Base-by-base conservation (phyloP, 2,888 invertebrate species). In the Noctuana brunneofusca region DNA sequence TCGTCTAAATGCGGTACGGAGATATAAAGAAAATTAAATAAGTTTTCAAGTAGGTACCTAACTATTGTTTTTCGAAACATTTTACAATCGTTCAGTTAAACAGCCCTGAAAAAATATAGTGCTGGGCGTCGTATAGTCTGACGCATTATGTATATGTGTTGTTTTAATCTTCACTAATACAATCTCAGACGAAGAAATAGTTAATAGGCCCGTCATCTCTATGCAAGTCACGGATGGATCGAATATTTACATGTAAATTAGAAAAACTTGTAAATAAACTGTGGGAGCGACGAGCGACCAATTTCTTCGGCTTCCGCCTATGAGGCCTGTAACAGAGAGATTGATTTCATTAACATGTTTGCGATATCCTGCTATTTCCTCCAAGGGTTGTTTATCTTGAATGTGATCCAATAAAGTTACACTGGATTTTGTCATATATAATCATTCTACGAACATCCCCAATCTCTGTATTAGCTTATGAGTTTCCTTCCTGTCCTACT, bases 171-270 rank as follows among this genome's bases (percentile, higher is more conserved):
- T 69, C 71, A 64, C 67, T 64, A 70, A 79, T 73, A 75, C 71
- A 75, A 75, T 75, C 70, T 73, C 68, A 66, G 68, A 68, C 63
- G 68, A 62, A 65, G 63, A 53, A 58, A 73, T 68, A 58, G 60
- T 75, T 73, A 81, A 84, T 85, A 68, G 63, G 76, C 76, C 69
- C 63, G 67, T 57, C 58, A 66, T 78, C 71, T 75, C 69, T 66
- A 89, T 88, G 83, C 89, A 77, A 81, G 88, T 87, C 89, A 89
- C 89, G 89, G 71, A 75, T 79, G 68, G 73, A 71, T 70, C 75
- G 79, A 79, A 85, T 88, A 86, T 86, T 77, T 75, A 74, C 71
- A 81, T 76, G 78, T 77, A 80, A 79, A 86, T 87, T 82, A 76
- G 77, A 79, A 82, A 85, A 86, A 84, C 84, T 87, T 86, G 86